Base-by-base conservation (phyloP, 2,113 vertebrate genomes). In the Heteronetta atricapilla region DNA sequence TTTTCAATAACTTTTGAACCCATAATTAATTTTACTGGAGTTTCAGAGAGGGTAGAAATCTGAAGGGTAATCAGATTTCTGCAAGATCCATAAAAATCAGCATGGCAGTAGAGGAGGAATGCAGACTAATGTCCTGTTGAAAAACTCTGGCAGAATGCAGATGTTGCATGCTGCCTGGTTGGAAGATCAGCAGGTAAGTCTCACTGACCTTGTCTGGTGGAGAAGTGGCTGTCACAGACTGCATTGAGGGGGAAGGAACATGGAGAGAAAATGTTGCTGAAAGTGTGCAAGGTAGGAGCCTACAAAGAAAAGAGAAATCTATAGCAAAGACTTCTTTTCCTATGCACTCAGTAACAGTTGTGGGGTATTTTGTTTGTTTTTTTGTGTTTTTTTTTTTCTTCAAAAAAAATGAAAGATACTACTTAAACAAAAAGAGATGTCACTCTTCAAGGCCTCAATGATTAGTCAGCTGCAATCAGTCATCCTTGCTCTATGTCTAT, bases 1-100 rank as follows among this genome's bases (percentile, higher is more conserved):
- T 94, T 72, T 96, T 86, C 89, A 82, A 10, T 86, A 97, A 84
- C 84, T 94, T 95, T 86, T 94, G 93, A 97, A 96, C 94, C 53
- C 26, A 0, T 73, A 90, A 92, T 96, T 96, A 92, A 93, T 93
- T 82, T 68, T 84, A 56, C 38, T 62, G 0, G 20, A 87, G 69
- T 94, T 96, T 81, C 79, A 25, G 62, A 79, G 89, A 96, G 92
- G 90, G 64, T 67, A 86, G 66, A 56, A 78, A 48, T 90, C 88
- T 81, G 55, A 53, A 90, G 77, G 83, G 56, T 55, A 82, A 86
- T 84, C 10, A 38, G 4, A 72, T 72, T 79, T 92, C 75, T 91
- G 63, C 52, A 31, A 75, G 64, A 50, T 88, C 55, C 20, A 4
- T 90, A 64, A 59, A 90, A 81, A 69, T 23, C 69, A 59, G 55